Evolutionary conservation across 2,113 vertebrate species (phyloP).

Genomic region (Anseranas semipalmata): DNA sequence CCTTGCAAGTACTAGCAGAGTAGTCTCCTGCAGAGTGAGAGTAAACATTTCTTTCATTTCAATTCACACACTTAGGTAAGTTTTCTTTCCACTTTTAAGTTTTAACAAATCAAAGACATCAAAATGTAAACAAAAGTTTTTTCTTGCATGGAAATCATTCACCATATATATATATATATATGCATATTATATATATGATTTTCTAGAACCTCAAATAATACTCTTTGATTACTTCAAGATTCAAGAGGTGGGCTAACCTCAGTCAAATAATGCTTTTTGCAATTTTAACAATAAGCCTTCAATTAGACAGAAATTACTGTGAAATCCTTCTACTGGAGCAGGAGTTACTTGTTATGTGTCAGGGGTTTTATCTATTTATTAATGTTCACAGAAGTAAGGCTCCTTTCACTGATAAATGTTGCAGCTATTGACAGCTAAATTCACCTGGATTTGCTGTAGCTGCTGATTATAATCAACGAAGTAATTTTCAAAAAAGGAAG

Average conservation of each 20-base stretch:
- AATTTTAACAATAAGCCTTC: background rate
- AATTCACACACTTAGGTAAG: background rate
- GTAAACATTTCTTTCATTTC: background rate
- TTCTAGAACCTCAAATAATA: background rate
- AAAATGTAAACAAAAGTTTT: background rate
- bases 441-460: background rate
- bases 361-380: background rate
- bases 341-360: background rate
- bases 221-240: background rate
- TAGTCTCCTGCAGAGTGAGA: background rate
- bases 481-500: background rate
- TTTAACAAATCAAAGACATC: background rate
- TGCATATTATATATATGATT: background rate
- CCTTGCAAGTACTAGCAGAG: background rate
- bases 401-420: background rate
- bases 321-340: background rate
- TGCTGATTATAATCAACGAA: background rate
- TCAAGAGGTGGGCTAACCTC: background rate
- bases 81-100: background rate
- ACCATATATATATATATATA: background rate
- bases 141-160: background rate
- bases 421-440: background rate
- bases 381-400: background rate
- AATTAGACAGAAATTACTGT: background rate
- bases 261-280: background rate